phyloP scores from a whole-genome alignment of 2,113 vertebrate species.

The Strix uralensis region DNA sequence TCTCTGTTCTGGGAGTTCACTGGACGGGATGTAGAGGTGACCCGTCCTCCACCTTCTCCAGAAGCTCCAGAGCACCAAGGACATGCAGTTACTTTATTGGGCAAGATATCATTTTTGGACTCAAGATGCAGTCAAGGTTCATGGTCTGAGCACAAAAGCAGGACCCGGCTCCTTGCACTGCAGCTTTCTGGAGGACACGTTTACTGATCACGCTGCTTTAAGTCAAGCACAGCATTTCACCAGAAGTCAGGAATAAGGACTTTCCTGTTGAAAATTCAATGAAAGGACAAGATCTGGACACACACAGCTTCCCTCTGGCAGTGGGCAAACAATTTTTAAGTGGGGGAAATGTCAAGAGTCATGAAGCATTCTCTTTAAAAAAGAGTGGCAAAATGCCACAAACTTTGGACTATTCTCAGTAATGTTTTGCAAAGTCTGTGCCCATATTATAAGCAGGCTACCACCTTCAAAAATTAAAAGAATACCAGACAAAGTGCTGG shows the following conservation, averaged over 20 bases:
- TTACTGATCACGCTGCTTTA: neutral
- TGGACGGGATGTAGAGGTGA: rapidly evolving
- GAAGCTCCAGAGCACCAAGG: neutral
- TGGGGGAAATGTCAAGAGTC: neutral
- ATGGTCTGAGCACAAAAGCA: neutral
- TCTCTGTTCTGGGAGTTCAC: neutral
- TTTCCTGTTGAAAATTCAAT: neutral
- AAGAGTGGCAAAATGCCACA: neutral
- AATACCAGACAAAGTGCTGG: neutral
- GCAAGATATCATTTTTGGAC: neutral
- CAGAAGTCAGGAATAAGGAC: neutral
- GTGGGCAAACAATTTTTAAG: neutral
- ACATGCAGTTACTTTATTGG: rapidly evolving
- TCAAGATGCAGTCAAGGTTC: neutral
- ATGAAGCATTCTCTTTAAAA: neutral
- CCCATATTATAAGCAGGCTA: neutral
- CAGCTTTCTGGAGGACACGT: neutral
- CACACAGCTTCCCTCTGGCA: neutral
- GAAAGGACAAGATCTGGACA: neutral
- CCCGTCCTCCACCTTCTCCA: neutral
- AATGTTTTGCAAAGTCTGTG: neutral
- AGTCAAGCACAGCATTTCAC: neutral
- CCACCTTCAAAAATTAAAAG: neutral
- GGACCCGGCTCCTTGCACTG: no score
- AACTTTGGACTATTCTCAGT: neutral